Percentiles rank a stretch among this genome's conserved stretches.
Conservation (phyloP, 2,888 invertebrate species). For the Gandaritis pyraliata region DNA sequence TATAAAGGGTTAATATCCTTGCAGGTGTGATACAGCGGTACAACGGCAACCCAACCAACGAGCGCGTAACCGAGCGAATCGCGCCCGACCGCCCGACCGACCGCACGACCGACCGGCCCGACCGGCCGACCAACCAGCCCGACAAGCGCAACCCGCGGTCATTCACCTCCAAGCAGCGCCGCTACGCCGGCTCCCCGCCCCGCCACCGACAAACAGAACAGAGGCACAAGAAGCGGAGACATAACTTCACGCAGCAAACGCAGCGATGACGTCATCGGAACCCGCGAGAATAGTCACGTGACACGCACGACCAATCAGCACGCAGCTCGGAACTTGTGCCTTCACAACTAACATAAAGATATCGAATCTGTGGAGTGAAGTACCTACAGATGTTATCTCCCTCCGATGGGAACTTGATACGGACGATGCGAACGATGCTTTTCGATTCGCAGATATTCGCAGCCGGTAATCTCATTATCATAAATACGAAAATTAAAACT, state of each 20-base stretch:
- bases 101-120: slow-evolving; percentile 35
- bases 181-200: slow-evolving; percentile 48
- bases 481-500: too few relatives aligned
- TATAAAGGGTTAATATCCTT: background rate
- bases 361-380: too few relatives aligned
- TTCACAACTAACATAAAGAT: too few relatives aligned
- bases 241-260: slow-evolving; percentile 53
- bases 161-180: slow-evolving; percentile 60
- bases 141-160: slow-evolving; percentile 47
- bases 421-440: too few relatives aligned
- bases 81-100: slow-evolving; percentile 3
- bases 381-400: too few relatives aligned
- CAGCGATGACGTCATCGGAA: slow-evolving; percentile 55
- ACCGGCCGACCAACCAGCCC: slow-evolving; percentile 41
- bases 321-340: background rate
- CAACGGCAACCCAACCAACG: slow-evolving; percentile 40
- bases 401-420: too few relatives aligned
- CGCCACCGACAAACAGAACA: slow-evolving; percentile 37
- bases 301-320: background rate
- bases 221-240: slow-evolving; percentile 60
- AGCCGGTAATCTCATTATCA: too few relatives aligned
- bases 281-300: slow-evolving; percentile 5
- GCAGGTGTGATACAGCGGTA: slow-evolving; percentile 72
- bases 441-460: too few relatives aligned
- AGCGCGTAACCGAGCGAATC: slow-evolving; percentile 10